phyloP scores from a whole-genome alignment of 2,113 vertebrate genomes.

The Agapornis roseicollis region DNA sequence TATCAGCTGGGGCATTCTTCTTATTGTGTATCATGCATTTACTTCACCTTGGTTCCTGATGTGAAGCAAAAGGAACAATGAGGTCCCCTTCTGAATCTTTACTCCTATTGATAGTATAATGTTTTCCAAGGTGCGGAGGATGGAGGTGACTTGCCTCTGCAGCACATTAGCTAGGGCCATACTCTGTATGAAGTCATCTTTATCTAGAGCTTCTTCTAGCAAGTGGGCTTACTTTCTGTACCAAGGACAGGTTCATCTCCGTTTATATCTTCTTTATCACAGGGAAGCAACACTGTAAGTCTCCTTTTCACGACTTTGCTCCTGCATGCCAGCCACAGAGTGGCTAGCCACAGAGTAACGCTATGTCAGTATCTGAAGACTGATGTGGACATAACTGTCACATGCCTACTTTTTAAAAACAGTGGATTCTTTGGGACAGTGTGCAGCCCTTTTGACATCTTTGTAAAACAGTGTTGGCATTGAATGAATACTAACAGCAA shows the following conservation, averaged over 20 bases:
- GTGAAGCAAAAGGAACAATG: background rate
- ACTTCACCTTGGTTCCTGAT: background rate
- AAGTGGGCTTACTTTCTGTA: background rate
- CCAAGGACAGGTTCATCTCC: background rate
- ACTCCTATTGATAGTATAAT: background rate
- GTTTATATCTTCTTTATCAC: background rate
- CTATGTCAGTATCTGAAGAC: background rate
- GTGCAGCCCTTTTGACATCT: background rate
- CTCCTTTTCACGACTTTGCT: background rate
- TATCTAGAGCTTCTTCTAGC: background rate
- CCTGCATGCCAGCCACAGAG: too few species aligned
- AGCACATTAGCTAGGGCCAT: background rate
- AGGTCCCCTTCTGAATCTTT: background rate
- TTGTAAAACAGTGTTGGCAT: background rate
- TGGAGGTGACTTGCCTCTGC: background rate
- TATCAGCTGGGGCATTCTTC: background rate
- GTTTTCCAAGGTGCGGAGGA: background rate
- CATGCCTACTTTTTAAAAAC: background rate
- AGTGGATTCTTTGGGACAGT: background rate
- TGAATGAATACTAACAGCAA: background rate
- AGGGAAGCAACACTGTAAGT: background rate
- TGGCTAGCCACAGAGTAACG: background rate
- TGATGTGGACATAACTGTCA: background rate
- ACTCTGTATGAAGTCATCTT: background rate
- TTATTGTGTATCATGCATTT: background rate